These are phyloP conservation scores for Rhodeus uyekii DNA, from an alignment of 2,797 vertebrate species.

Conservation along the genomic window DNA sequence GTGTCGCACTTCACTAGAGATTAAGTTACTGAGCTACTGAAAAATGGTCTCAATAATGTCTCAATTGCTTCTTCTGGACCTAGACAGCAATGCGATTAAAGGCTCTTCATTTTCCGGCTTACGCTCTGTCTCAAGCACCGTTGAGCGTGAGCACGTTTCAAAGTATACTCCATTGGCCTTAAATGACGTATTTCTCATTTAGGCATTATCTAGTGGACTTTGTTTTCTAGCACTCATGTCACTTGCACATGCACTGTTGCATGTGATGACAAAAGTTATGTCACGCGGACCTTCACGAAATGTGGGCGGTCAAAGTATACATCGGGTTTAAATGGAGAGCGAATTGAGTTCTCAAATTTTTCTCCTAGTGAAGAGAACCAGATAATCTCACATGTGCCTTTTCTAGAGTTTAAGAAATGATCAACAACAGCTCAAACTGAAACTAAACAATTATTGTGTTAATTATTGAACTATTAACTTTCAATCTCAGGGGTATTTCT, in stretches of 20 bases:
- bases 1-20: background rate
- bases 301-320: no score
- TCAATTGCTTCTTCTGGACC: background rate
- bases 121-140: no score
- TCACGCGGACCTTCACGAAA: no score
- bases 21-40: background rate
- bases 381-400: background rate
- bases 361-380: background rate
- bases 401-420: background rate
- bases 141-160: background rate
- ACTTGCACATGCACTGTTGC: background rate
- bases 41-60: background rate
- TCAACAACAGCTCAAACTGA: no score
- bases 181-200: rapidly evolving
- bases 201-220: background rate
- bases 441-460: no score
- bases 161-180: background rate
- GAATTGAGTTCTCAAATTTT: background rate
- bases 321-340: background rate
- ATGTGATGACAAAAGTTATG: no score
- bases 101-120: background rate
- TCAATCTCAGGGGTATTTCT: background rate
- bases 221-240: background rate
- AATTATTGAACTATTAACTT: no score
- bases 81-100: constrained; percentile 3